Conservation (phyloP, 1,140 invertebrate genomes). For the Doryteuthis pealeii region DNA sequence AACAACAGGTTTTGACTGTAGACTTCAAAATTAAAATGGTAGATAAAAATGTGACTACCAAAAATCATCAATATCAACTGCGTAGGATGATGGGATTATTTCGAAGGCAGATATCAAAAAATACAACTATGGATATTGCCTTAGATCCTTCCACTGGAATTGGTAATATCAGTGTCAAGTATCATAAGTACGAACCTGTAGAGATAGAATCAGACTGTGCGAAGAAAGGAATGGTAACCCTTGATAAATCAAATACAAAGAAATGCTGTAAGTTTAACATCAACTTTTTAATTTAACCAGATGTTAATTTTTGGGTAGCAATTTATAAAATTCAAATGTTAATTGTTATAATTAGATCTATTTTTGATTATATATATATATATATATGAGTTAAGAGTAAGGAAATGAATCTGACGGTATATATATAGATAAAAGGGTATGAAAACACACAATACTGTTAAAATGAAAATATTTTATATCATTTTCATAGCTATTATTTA, state of each 20-base stretch:
- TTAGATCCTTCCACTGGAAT: neutral
- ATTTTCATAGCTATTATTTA: too few species aligned
- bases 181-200: neutral
- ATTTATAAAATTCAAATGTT: too few species aligned
- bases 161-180: neutral
- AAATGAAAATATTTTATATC: too few species aligned
- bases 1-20: neutral
- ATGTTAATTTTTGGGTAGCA: too few species aligned
- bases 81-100: neutral
- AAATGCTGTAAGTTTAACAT: neutral
- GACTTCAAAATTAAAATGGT: neutral
- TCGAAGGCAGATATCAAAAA: neutral
- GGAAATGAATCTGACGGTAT: too few species aligned
- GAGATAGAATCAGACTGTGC: neutral
- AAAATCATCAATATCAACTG: constrained; percentile 19
- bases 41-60: neutral
- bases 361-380: too few species aligned
- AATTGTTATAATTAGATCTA: too few species aligned
- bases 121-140: neutral
- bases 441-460: too few species aligned
- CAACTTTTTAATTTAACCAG: too few species aligned
- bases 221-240: neutral
- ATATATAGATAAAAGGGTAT: too few species aligned
- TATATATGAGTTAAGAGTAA: too few species aligned
- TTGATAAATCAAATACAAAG: neutral